A percentile compares a stretch with the other conserved stretches of the same genome.
Conservation (phyloP, 2,113 vertebrate genomes). For the Lasiurus cinereus region DNA sequence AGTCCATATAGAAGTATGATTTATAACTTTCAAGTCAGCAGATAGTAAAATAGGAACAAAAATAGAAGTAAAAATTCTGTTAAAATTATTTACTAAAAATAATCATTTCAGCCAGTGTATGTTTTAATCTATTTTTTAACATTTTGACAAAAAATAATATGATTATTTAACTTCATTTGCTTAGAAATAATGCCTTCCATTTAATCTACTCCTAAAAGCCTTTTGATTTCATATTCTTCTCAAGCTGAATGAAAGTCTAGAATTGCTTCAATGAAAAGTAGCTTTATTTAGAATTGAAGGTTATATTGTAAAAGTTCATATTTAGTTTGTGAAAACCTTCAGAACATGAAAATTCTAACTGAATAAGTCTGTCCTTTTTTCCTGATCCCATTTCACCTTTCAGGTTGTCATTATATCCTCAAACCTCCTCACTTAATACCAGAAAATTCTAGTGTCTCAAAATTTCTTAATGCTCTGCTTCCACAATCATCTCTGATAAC, state of each 20-base stretch:
- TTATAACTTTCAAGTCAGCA: not conserved
- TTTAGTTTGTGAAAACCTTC: constrained; percentile 61
- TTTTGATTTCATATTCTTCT: constrained; percentile 68
- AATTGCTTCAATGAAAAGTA: constrained; percentile 60
- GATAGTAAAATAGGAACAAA: not conserved
- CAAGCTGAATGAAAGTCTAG: constrained; percentile 3
- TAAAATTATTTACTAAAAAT: constrained; percentile 55
- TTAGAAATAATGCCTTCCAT: constrained; percentile 56
- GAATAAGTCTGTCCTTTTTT: constrained; percentile 8
- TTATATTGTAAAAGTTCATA: constrained; percentile 63
- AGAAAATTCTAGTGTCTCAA: constrained; percentile 49
- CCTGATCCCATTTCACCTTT: constrained; percentile 65
- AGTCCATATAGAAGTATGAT: not conserved
- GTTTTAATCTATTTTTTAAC: constrained; percentile 27
- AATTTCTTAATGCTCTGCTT: constrained; percentile 70
- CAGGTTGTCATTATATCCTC: constrained; percentile 58
- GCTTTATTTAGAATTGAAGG: constrained; percentile 68
- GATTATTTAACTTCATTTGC: constrained; percentile 43
- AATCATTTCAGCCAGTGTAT: not conserved
- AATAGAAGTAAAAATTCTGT: not conserved
- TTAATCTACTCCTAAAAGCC: not conserved
- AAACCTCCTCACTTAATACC: constrained; percentile 62
- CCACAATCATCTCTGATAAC: constrained; percentile 66
- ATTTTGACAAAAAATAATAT: not conserved
- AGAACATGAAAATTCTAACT: constrained; percentile 46